A percentile compares a stretch with the other conserved stretches of the same genome.
Evolutionary conservation across 2,797 vertebrate genomes (phyloP).

Genomic region (Buphagus erythrorhynchus): DNA sequence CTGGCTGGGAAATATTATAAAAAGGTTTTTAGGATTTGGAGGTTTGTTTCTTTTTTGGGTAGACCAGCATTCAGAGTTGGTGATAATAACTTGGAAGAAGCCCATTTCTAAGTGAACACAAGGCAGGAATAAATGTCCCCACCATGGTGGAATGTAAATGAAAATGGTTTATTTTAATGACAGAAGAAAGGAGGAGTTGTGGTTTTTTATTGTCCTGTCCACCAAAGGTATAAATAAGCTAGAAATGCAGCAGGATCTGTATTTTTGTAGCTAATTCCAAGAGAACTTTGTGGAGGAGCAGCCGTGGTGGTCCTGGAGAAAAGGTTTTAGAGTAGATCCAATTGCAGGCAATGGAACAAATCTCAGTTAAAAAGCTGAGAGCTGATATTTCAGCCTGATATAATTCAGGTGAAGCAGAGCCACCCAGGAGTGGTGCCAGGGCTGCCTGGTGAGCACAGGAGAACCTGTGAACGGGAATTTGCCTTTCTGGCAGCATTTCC

Average conservation of each 20-base stretch:
- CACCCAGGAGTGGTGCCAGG: neutral
- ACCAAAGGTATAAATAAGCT: neutral
- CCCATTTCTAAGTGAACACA: neutral
- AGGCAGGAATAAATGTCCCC: neutral
- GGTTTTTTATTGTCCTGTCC: neutral
- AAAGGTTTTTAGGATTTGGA: neutral
- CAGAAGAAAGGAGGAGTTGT: fast-evolving
- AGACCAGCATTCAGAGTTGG: neutral
- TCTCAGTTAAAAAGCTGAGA: neutral
- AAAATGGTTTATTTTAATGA: neutral
- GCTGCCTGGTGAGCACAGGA: neutral
- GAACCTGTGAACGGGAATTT: neutral
- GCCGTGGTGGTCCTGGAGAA: neutral
- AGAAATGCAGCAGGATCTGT: neutral
- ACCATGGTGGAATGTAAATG: neutral
- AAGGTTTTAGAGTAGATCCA: neutral
- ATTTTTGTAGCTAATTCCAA: neutral
- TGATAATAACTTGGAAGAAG: neutral
- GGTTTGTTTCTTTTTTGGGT: neutral
- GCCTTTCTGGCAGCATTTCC: neutral
- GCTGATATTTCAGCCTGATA: neutral
- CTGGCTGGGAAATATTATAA: neutral
- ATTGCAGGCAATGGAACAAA: neutral
- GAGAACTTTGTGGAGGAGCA: neutral
- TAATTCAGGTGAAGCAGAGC: neutral